Percentiles rank a stretch among this genome's conserved stretches.
Evolutionary conservation across 92 coral and sea anemone genomes (phyloP).

Genomic region (Epizoanthus illoricatus): DNA sequence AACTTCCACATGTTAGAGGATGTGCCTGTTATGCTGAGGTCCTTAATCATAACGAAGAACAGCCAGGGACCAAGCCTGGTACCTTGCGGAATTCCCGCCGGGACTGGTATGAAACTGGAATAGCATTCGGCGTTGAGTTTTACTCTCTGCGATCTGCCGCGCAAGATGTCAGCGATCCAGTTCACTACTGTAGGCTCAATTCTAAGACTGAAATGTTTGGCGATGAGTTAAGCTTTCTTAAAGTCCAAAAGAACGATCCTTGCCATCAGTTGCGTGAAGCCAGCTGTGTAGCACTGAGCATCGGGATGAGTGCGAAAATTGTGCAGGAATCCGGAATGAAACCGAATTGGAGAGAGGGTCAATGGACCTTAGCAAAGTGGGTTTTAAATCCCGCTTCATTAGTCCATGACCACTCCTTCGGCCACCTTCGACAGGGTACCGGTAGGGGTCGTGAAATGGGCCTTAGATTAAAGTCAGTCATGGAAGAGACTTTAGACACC

Average conservation of each 20-base stretch:
- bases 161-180: conserved; percentile 38
- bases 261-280: conserved; percentile 39
- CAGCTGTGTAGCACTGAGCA: conserved; percentile 8
- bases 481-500: conserved; percentile 21
- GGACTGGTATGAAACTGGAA: conserved; percentile 19
- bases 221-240: conserved; percentile 36
- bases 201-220: conserved; percentile 38
- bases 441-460: conserved; percentile 2
- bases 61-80: conserved; percentile 41
- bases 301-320: conserved; percentile 37
- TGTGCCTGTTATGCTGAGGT: neutral
- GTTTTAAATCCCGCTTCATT: conserved; percentile 29
- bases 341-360: conserved; percentile 18
- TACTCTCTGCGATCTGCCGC: conserved; percentile 21
- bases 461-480: conserved; percentile 16
- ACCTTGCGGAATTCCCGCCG: neutral
- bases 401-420: conserved; percentile 33
- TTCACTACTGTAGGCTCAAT: conserved; percentile 25
- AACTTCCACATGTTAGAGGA: too few species aligned
- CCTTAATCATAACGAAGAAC: conserved; percentile 26
- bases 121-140: conserved; percentile 19
- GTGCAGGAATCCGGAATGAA: conserved; percentile 28
- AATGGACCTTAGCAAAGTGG: conserved; percentile 29
- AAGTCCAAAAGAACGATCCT: conserved; percentile 28
- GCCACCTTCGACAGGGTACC: conserved; percentile 37